phyloP scores from a whole-genome alignment of 2,113 vertebrate genomes.

The Scomber colias region DNA sequence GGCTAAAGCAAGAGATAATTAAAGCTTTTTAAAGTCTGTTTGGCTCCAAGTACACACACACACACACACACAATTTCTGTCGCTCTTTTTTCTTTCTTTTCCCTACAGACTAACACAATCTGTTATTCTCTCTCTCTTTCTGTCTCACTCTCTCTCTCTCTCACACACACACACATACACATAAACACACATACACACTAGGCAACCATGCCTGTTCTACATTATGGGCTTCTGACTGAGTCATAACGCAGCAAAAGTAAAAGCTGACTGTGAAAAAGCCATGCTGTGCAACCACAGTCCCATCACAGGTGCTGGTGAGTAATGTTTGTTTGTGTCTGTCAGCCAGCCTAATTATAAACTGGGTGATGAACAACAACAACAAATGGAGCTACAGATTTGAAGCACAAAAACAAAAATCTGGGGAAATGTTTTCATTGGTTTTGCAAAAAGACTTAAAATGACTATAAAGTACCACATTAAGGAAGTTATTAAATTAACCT shows the following conservation, averaged over 20 bases:
- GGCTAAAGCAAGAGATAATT: constrained; percentile 21
- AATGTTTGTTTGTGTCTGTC: constrained; percentile 62
- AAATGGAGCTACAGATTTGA: constrained; percentile 25
- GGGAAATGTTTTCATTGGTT: neutral
- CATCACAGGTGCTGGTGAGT: constrained; percentile 75
- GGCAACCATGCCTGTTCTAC: constrained; percentile 56
- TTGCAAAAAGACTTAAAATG: too few species aligned
- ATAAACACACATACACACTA: constrained; percentile 30
- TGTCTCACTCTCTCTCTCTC: neutral
- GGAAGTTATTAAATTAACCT: neutral
- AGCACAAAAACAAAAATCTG: neutral
- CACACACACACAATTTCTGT: constrained; percentile 54
- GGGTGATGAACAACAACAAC: constrained; percentile 74
- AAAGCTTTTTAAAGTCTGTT: constrained; percentile 43
- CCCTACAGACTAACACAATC: constrained; percentile 55
- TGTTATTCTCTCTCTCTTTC: constrained; percentile 50
- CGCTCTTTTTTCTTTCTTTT: constrained; percentile 20
- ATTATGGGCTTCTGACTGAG: constrained; percentile 72
- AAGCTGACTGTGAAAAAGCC: constrained; percentile 71
- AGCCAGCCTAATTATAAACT: constrained; percentile 75
- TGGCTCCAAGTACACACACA: constrained; percentile 59
- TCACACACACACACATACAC: constrained; percentile 30
- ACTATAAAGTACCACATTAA: neutral
- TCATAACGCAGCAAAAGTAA: constrained; percentile 75
- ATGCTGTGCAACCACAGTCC: constrained; percentile 67